phyloP scores from a whole-genome alignment of 1,140 invertebrate species.

The Psilanteris sp. region DNA sequence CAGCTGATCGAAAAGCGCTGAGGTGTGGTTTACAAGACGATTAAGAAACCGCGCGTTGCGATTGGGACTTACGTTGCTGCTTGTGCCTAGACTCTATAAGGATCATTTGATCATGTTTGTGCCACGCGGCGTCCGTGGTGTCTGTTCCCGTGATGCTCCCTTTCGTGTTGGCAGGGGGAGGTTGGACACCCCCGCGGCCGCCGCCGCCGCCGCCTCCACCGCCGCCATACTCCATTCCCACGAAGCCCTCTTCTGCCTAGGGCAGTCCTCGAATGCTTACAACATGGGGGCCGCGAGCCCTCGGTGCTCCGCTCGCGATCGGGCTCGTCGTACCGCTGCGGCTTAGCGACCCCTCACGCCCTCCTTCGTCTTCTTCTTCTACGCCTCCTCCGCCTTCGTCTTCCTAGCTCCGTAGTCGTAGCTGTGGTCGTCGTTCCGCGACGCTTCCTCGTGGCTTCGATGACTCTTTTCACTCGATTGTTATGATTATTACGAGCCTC shows the following conservation, averaged over 20 bases:
- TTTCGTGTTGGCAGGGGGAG: conserved; percentile 72
- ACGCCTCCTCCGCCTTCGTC: conserved; percentile 32
- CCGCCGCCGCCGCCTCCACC: conserved; percentile 73
- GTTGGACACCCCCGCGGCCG: conserved; percentile 76
- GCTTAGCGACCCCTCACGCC: conserved; percentile 40
- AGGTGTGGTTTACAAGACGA: no score
- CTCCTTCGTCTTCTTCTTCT: conserved; percentile 29
- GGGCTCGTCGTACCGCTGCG: conserved; percentile 27
- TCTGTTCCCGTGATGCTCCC: conserved; percentile 74
- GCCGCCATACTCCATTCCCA: conserved; percentile 76
- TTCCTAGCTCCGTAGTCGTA: conserved; percentile 19
- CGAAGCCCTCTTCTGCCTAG: conserved; percentile 68
- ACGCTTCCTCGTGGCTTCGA: conserved; percentile 33
- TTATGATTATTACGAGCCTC: conserved; percentile 1
- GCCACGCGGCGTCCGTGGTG: conserved; percentile 78
- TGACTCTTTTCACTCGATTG: conserved; percentile 13
- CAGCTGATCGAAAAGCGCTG: no score
- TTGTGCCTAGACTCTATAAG: conserved; percentile 79
- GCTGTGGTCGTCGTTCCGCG: conserved; percentile 24
- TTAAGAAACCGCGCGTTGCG: no score
- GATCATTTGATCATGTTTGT: conserved; percentile 79
- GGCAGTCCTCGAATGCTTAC: conserved; percentile 58
- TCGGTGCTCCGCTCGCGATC: conserved; percentile 36
- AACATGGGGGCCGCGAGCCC: conserved; percentile 61
- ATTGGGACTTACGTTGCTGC: conserved; percentile 73